phyloP scores from a whole-genome alignment of 2,888 invertebrate species.

The Drosophila tripunctata region DNA sequence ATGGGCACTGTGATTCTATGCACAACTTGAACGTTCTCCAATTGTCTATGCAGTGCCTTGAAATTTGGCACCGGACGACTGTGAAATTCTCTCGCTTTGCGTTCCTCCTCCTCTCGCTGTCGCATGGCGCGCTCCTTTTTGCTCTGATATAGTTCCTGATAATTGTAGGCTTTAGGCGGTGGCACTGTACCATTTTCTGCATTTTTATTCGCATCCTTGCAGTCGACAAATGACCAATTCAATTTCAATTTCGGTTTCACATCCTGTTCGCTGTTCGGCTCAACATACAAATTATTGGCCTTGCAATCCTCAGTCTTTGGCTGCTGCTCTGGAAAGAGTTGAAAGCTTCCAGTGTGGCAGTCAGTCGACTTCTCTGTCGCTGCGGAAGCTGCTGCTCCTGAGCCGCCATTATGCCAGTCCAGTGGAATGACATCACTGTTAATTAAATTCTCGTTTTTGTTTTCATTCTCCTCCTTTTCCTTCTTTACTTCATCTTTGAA shows the following conservation, averaged over 20 bases:
- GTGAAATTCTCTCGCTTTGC: conserved; percentile 80
- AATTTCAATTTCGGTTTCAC: conserved; percentile 15
- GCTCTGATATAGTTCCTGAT: conserved; percentile 76
- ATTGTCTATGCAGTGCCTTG: conserved; percentile 45
- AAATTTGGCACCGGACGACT: conserved; percentile 82
- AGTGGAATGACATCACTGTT: neutral
- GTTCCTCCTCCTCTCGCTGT: conserved; percentile 74
- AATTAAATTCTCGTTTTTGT: too few relatives aligned
- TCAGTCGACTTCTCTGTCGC: too few relatives aligned
- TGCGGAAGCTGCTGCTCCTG: neutral
- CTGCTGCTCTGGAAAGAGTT: neutral
- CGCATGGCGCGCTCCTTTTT: conserved; percentile 67
- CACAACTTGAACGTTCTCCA: conserved; percentile 34
- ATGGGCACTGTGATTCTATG: conserved; percentile 72
- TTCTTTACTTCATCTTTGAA: too few relatives aligned
- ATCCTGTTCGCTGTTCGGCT: neutral
- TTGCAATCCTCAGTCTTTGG: neutral
- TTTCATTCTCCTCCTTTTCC: too few relatives aligned
- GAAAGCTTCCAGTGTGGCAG: neutral
- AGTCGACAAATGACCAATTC: conserved; percentile 15
- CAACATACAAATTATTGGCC: neutral
- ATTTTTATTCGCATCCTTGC: neutral
- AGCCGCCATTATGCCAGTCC: neutral
- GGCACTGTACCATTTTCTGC: neutral
- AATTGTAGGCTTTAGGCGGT: conserved; percentile 74